Percentiles rank a stretch among this genome's conserved stretches.
These are phyloP conservation scores for Manis pentadactyla DNA, from an alignment of 2,797 vertebrate species.

Conservation along the genomic window DNA sequence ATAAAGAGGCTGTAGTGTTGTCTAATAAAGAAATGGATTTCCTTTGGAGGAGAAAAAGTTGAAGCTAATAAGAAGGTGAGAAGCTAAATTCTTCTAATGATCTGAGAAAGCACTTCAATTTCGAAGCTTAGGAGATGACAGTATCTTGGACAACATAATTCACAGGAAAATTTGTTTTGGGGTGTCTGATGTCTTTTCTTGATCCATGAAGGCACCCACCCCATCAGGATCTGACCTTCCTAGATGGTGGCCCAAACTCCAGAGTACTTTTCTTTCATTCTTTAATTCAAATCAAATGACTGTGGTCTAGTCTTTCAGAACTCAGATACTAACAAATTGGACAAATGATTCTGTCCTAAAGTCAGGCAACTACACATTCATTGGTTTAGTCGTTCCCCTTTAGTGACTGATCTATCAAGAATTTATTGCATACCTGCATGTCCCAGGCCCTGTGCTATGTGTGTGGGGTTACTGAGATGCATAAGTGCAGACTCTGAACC, in stretches of 20 bases:
- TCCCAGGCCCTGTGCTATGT: background rate
- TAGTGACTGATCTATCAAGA: background rate
- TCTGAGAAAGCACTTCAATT: background rate
- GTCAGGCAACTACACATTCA: background rate
- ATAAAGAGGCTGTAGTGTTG: background rate
- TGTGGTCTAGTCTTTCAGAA: background rate
- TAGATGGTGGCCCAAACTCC: background rate
- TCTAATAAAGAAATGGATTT: background rate
- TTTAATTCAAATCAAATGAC: background rate
- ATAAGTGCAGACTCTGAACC: background rate
- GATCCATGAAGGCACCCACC: background rate
- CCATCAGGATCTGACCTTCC: background rate
- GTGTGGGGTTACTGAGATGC: background rate
- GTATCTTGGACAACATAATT: background rate
- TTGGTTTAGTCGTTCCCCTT: background rate
- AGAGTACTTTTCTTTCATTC: slow-evolving; percentile 40
- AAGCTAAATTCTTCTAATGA: background rate
- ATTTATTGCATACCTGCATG: background rate
- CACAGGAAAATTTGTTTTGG: background rate
- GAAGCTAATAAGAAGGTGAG: background rate
- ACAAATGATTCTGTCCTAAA: background rate
- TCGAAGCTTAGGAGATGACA: background rate
- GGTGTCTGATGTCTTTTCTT: background rate
- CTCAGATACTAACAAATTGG: background rate
- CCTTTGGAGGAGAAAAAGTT: background rate